Evolutionary conservation across 2,797 vertebrate species (phyloP).

Genomic region (Astyanax mexicanus): DNA sequence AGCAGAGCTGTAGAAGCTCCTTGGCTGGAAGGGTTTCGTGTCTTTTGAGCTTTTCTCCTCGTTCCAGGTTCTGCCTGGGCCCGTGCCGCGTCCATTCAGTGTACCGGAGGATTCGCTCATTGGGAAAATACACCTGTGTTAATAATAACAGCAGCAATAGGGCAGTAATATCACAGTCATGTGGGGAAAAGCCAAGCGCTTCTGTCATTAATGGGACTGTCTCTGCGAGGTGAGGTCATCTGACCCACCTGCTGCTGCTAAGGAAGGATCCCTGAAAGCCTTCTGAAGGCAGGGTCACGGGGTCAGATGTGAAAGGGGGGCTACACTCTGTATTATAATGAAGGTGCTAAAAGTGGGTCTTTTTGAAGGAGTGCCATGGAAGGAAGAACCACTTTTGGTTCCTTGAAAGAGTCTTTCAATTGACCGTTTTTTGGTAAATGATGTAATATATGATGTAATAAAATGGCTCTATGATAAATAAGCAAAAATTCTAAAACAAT

Average conservation of each 20-base stretch:
- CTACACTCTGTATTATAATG: not conserved
- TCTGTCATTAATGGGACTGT: slow-evolving; percentile 61
- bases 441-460: not conserved
- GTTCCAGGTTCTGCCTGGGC: slow-evolving; percentile 37
- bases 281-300: slow-evolving; percentile 38
- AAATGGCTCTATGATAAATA: no score
- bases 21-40: slow-evolving; percentile 15
- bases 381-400: not conserved
- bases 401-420: not conserved
- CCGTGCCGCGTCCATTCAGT: slow-evolving; percentile 43
- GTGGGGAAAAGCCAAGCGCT: slow-evolving; percentile 42
- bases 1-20: not conserved
- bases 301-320: slow-evolving; percentile 15
- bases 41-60: not conserved
- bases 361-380: not conserved
- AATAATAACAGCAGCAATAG: slow-evolving; percentile 66
- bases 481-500: no score
- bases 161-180: slow-evolving; percentile 49
- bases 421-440: not conserved
- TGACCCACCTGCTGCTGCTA: slow-evolving; percentile 49
- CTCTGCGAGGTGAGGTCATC: slow-evolving; percentile 65
- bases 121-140: slow-evolving; percentile 80
- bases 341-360: not conserved
- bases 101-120: slow-evolving; percentile 67
- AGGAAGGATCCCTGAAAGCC: slow-evolving; percentile 38